Percentiles rank a stretch among this genome's conserved stretches.
Evolutionary conservation across 2,113 vertebrate species (phyloP).

Genomic region (Eublepharis macularius): DNA sequence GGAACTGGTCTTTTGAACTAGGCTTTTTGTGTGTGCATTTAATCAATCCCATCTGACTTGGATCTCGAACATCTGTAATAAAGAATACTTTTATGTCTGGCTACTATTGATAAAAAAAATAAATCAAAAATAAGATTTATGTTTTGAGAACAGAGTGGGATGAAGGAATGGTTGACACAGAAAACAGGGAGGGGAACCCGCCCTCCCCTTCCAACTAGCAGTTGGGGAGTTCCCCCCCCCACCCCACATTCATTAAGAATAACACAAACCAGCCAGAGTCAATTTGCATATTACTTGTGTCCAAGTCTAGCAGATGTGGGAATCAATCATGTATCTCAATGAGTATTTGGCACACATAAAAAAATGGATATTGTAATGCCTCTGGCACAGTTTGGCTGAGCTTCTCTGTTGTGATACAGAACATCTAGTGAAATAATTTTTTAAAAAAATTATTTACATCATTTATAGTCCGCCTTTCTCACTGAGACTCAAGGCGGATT

Average conservation of each 20-base stretch:
- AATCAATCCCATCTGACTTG: slow-evolving; percentile 24
- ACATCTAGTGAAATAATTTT: too few relatives aligned
- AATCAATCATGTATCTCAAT: not conserved
- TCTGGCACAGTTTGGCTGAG: not conserved
- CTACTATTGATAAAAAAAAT: slow-evolving; percentile 8
- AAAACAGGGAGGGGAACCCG: not conserved
- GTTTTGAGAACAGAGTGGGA: slow-evolving; percentile 1
- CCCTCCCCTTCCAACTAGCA: not conserved
- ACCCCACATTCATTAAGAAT: not conserved
- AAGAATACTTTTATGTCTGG: slow-evolving; percentile 10
- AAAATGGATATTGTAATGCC: not conserved
- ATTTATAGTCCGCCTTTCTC: too few relatives aligned
- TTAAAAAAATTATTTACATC: too few relatives aligned
- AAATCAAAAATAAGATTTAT: slow-evolving; percentile 4
- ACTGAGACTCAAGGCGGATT: too few relatives aligned
- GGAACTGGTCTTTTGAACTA: slow-evolving; percentile 21
- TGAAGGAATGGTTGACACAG: not conserved
- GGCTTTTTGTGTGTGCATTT: not conserved
- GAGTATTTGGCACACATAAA: not conserved
- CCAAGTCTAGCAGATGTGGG: not conserved
- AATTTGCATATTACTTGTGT: not conserved
- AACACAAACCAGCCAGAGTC: not conserved
- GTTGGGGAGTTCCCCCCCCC: not conserved
- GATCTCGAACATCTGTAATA: not conserved
- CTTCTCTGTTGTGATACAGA: not conserved